Conservation (phyloP, 2,888 invertebrate species). For the Cephus pulcher region DNA sequence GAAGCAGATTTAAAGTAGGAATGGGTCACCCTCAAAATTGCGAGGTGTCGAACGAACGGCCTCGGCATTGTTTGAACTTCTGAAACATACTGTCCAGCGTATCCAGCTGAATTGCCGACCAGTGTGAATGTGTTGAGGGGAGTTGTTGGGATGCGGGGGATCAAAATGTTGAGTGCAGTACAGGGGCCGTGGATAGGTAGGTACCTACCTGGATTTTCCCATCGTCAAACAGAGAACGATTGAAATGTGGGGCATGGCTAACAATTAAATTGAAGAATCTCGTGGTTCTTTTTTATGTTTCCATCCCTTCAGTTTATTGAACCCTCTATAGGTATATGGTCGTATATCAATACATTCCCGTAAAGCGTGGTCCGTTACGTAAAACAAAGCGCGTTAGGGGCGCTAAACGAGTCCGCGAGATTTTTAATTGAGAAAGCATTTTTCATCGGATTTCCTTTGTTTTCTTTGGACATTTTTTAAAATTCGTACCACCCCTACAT, state of each 20-base stretch:
- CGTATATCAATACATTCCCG: neutral
- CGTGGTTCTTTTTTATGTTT: neutral
- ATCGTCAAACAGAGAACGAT: neutral
- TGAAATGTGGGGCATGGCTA: neutral
- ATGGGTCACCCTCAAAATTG: neutral
- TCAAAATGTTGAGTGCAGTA: neutral
- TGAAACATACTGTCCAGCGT: conserved; percentile 24
- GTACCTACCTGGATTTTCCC: neutral
- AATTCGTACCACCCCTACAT: neutral
- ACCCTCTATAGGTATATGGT: neutral
- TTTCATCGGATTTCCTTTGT: neutral
- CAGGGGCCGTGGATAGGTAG: neutral
- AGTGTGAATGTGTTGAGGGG: conserved; percentile 4
- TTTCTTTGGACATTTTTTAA: neutral
- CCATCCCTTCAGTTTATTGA: neutral
- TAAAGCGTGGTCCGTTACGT: neutral
- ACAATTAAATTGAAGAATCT: conserved; percentile 27
- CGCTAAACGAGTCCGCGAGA: neutral
- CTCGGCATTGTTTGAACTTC: conserved; percentile 25
- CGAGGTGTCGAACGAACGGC: neutral
- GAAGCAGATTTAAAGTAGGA: neutral
- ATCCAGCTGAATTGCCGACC: conserved; percentile 17
- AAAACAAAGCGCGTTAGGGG: neutral
- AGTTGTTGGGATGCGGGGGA: too few species aligned
- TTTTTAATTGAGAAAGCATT: neutral